Conservation (phyloP, 2,113 vertebrate species). For the Propithecus coquereli region DNA sequence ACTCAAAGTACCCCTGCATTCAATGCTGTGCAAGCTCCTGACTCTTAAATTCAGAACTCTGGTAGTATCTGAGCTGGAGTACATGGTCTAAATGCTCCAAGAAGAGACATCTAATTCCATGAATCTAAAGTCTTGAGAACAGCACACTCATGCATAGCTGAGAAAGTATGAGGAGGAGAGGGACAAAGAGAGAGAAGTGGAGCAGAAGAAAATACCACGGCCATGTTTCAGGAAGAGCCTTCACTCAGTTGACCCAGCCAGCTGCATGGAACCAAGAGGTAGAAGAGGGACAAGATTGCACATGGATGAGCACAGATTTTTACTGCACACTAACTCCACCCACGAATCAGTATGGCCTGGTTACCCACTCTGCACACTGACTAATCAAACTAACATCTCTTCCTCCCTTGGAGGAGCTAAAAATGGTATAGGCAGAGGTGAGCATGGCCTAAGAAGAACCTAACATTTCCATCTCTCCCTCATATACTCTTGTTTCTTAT, state of each 20-base stretch:
- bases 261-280: not conserved
- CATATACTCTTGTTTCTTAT: not conserved
- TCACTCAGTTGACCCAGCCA: not conserved
- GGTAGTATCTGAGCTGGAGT: not conserved
- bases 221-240: not conserved
- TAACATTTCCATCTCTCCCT: not conserved
- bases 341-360: not conserved
- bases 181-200: not conserved
- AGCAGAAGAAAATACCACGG: not conserved
- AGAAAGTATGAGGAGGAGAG: not conserved
- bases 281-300: not conserved
- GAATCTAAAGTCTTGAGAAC: not conserved
- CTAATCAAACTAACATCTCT: not conserved
- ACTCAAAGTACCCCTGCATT: not conserved
- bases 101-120: not conserved
- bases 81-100: not conserved
- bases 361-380: too few relatives aligned
- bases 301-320: not conserved
- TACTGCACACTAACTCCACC: too few relatives aligned
- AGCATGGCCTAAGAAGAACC: not conserved
- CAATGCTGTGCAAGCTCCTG: not conserved
- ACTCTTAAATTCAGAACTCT: not conserved
- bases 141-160: fast-evolving
- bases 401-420: not conserved
- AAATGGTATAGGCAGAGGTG: not conserved